Percentiles rank a stretch among this genome's conserved stretches.
Conservation (phyloP, 2,888 invertebrate genomes). For the Meteorus cinctellus region DNA sequence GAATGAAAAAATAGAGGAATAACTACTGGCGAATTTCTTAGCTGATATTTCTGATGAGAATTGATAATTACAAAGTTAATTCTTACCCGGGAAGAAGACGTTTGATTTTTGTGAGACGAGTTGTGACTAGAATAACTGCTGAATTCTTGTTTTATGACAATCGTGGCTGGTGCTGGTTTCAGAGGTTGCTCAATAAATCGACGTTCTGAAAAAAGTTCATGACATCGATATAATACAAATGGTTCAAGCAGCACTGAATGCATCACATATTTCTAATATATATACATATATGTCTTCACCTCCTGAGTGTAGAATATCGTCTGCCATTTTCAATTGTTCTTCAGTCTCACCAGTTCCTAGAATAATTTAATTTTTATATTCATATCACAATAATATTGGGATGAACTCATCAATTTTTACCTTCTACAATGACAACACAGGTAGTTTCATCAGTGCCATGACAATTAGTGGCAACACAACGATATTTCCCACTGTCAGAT, state of each 20-base stretch:
- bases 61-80: background rate
- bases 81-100: conserved; percentile 56
- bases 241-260: background rate
- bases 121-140: conserved; percentile 68
- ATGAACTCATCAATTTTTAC: conserved; percentile 73
- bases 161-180: conserved; percentile 85
- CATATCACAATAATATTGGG: background rate
- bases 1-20: too few species aligned
- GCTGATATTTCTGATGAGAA: background rate
- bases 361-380: background rate
- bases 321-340: conserved; percentile 88
- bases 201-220: conserved; percentile 77
- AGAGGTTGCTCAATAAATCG: conserved; percentile 90
- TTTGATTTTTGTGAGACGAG: conserved; percentile 44
- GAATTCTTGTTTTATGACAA: conserved; percentile 77
- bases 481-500: conserved; percentile 97
- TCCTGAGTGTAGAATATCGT: conserved; percentile 92
- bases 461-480: conserved; percentile 92
- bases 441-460: conserved; percentile 97
- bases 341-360: conserved; percentile 84
- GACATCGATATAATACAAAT: conserved; percentile 18
- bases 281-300: conserved; percentile 69
- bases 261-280: conserved; percentile 1
- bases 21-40: background rate
- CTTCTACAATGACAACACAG: conserved; percentile 97